Conservation (phyloP, 2,888 invertebrate genomes). For the Labia minor region DNA sequence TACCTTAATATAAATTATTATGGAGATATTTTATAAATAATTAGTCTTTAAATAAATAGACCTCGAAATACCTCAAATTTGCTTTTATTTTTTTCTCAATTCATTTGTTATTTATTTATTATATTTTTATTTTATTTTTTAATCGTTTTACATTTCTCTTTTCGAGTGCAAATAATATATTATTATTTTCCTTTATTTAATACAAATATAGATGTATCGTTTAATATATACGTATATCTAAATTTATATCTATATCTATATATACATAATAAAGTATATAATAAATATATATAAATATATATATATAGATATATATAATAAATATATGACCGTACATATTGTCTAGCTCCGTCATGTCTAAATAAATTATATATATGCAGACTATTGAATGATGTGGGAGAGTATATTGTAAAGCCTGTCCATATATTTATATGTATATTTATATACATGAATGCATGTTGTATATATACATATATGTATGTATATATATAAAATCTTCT, state of each 20-base stretch:
- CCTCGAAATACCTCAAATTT: conserved; percentile 13
- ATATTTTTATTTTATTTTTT: background rate
- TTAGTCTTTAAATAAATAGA: conserved; percentile 7
- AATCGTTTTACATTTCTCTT: background rate
- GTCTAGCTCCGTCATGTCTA: conserved; percentile 5
- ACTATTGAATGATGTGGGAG: background rate
- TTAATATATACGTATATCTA: background rate
- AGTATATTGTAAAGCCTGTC: background rate
- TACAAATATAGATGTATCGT: background rate
- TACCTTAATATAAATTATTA: conserved; percentile 13
- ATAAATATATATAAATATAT: background rate
- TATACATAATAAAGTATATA: too few species aligned
- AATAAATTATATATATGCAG: background rate
- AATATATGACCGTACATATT: background rate
- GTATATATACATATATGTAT: background rate
- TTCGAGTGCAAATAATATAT: conserved; percentile 2
- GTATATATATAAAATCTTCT: background rate
- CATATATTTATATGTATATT: conserved; percentile 15
- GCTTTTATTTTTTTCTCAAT: background rate
- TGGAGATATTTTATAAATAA: conserved; percentile 7
- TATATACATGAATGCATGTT: background rate
- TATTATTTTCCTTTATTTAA: too few species aligned
- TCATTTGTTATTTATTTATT: background rate
- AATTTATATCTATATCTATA: background rate
- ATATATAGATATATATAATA: background rate